Conservation (phyloP, 92 coral and sea anemone genomes). For the Heliopora coerulea region DNA sequence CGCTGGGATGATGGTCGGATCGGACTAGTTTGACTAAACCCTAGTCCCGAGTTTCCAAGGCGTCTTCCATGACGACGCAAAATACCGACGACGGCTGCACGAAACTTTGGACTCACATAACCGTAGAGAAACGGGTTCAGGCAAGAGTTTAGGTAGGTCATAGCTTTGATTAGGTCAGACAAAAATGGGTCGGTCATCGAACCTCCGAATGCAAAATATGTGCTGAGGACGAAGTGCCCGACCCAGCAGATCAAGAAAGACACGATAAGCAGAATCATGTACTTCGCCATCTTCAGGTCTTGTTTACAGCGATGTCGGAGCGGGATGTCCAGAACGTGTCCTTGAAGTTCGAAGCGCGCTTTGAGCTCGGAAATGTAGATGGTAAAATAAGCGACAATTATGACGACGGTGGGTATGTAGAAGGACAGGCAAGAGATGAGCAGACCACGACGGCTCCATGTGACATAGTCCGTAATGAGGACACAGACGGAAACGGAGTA, state of each 20-base stretch:
- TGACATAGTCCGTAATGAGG: constrained; percentile 51
- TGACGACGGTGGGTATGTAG: constrained; percentile 73
- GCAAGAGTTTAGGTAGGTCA: constrained; percentile 91
- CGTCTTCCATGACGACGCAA: constrained; percentile 63
- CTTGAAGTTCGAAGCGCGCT: constrained; percentile 59
- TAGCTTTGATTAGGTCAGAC: constrained; percentile 69
- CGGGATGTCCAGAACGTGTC: constrained; percentile 51
- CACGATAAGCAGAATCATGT: constrained; percentile 85
- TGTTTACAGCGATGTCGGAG: constrained; percentile 48
- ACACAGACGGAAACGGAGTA: constrained; percentile 65
- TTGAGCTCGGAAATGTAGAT: constrained; percentile 70
- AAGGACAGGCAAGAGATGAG: constrained; percentile 72
- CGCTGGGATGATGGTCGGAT: neutral
- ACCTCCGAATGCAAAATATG: constrained; percentile 55
- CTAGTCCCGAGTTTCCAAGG: neutral
- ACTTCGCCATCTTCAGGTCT: constrained; percentile 87
- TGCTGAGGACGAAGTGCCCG: constrained; percentile 78
- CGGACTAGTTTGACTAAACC: constrained; percentile 1
- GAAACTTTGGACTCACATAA: constrained; percentile 83
- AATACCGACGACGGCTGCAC: constrained; percentile 70
- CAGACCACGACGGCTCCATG: constrained; percentile 73
- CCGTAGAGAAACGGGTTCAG: constrained; percentile 84
- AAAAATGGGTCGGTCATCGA: constrained; percentile 43
- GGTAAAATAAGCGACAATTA: constrained; percentile 75
- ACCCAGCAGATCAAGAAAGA: constrained; percentile 87